phyloP scores from a whole-genome alignment of 2,113 vertebrate genomes.

The Gambusia holbrooki region DNA sequence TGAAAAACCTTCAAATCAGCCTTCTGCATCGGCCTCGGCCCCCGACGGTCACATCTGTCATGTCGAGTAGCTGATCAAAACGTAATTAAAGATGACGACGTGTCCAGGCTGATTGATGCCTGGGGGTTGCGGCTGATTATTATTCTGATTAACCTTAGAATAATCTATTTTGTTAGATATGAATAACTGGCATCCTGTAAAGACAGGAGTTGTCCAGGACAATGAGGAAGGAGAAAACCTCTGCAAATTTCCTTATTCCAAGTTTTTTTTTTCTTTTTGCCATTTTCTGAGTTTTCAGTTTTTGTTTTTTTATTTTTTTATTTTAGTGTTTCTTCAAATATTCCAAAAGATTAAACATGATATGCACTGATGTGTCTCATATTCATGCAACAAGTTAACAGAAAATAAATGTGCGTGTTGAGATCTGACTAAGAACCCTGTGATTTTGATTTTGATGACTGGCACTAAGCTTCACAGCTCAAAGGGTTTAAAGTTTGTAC shows the following conservation, averaged over 20 bases:
- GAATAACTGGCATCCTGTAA: slow-evolving; percentile 1
- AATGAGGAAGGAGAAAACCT: neutral
- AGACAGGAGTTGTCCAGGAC: neutral
- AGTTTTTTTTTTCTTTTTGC: neutral
- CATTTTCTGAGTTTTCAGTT: neutral
- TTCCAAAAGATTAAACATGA: neutral
- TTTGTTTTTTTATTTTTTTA: no score
- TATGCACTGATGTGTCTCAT: neutral
- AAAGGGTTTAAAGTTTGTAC: neutral
- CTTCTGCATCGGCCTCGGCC: slow-evolving; percentile 7
- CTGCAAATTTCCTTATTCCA: neutral
- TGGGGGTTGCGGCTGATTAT: slow-evolving; percentile 7
- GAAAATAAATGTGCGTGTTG: neutral
- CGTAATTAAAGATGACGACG: slow-evolving; percentile 35
- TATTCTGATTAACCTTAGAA: slow-evolving; percentile 18
- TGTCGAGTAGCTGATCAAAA: slow-evolving; percentile 25
- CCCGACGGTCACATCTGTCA: slow-evolving; percentile 34
- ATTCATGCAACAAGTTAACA: neutral
- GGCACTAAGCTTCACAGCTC: neutral
- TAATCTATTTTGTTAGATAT: slow-evolving; percentile 12
- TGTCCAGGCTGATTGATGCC: slow-evolving; percentile 16
- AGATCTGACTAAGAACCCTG: no score
- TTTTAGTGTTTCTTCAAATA: neutral
- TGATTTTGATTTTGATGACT: neutral
- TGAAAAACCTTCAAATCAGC: slow-evolving; percentile 22